Conservation (phyloP, 1,140 invertebrate species). For the Telenomus remus region DNA sequence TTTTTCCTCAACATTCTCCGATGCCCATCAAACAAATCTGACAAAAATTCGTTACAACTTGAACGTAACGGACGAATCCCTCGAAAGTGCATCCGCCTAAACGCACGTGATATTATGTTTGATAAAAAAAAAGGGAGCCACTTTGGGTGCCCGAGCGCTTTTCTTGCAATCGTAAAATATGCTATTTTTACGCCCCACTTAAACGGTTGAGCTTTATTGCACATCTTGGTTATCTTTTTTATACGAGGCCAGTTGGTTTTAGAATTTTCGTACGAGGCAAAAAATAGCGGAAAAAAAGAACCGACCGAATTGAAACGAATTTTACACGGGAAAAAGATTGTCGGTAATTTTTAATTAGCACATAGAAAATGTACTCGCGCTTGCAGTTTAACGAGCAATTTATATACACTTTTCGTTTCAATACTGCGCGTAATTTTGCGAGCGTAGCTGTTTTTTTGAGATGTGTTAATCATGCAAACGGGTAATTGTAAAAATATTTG, state of each 20-base stretch:
- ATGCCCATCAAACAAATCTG: conserved; percentile 32
- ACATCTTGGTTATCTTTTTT: conserved; percentile 1
- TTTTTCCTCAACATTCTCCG: background rate
- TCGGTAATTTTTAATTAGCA: background rate
- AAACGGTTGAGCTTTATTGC: background rate
- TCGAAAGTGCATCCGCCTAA: background rate
- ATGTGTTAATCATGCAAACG: conserved; percentile 7
- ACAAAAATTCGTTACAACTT: conserved; percentile 39
- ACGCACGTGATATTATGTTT: too few relatives aligned
- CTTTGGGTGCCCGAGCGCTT: too few relatives aligned
- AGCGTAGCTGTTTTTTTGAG: background rate
- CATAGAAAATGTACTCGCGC: background rate
- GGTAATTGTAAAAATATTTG: conserved; percentile 20
- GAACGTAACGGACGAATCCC: conserved; percentile 7
- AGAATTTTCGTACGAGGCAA: background rate
- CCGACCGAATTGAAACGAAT: background rate
- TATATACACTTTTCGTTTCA: background rate
- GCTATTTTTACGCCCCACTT: conserved; percentile 1
- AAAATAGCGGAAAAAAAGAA: background rate
- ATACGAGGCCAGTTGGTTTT: background rate
- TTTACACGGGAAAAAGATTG: background rate
- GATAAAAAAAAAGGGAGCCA: too few relatives aligned
- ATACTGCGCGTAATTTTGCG: background rate
- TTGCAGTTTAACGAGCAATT: conserved; percentile 1
- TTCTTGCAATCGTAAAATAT: background rate